Evolutionary conservation across 2,113 vertebrate genomes (phyloP).

Genomic region (Cyprinus carpio): DNA sequence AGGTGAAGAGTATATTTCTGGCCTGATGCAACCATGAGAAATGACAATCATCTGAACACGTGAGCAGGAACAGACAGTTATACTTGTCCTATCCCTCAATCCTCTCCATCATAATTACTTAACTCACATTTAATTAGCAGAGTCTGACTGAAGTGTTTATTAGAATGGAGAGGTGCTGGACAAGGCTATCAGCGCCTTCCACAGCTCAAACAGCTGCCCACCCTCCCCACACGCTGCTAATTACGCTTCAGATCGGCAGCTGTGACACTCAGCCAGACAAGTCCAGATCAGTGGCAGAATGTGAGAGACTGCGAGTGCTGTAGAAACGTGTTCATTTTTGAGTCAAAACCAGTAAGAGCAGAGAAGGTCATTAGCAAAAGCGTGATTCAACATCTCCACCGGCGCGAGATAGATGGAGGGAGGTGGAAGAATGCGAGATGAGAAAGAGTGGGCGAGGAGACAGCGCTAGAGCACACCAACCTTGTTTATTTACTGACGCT

Average conservation of each 20-base stretch:
- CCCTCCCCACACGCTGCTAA: conserved; percentile 2
- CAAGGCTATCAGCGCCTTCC: conserved; percentile 20
- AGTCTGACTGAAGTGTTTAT: conserved; percentile 44
- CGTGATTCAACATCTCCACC: conserved; percentile 41
- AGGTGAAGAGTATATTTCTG: neutral
- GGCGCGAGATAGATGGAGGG: neutral
- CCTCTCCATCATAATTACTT: conserved; percentile 6
- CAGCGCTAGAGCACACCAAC: neutral
- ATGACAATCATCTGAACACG: neutral
- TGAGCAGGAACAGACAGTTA: neutral
- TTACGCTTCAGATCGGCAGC: conserved; percentile 35
- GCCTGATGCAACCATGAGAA: neutral
- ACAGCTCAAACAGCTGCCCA: conserved; percentile 1
- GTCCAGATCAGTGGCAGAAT: conserved; percentile 12
- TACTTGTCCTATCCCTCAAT: conserved; percentile 3
- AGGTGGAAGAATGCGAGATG: neutral
- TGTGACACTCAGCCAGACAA: conserved; percentile 42
- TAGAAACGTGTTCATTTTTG: conserved; percentile 39
- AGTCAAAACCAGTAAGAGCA: conserved; percentile 25
- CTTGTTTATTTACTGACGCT: conserved; percentile 46
- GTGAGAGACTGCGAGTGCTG: conserved; percentile 21
- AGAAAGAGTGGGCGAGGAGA: conserved; percentile 35
- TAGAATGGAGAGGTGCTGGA: conserved; percentile 19
- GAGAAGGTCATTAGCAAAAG: conserved; percentile 45
- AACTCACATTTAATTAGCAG: conserved; percentile 20